These are phyloP conservation scores for Urocyon cinereoargenteus DNA, from an alignment of 2,797 vertebrate genomes.

Conservation along the genomic window DNA sequence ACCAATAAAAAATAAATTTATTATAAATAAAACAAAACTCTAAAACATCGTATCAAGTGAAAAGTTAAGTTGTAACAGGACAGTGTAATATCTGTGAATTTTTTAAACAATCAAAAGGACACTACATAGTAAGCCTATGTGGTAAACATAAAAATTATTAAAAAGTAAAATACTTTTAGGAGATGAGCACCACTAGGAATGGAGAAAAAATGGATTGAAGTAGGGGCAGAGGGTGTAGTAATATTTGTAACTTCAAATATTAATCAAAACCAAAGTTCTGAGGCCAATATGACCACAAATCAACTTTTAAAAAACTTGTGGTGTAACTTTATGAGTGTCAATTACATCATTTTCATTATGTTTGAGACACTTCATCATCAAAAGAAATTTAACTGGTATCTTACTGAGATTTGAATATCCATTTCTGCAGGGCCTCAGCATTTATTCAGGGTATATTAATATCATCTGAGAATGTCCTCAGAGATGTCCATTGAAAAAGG, in stretches of 20 bases:
- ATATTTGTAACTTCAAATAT: not conserved
- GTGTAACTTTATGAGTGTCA: not conserved
- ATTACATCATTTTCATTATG: not conserved
- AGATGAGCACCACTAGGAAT: not conserved
- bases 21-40: not conserved
- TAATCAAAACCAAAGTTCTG: not conserved
- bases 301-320: not conserved
- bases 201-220: not conserved
- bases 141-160: not conserved
- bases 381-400: not conserved
- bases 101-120: not conserved
- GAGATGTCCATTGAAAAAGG: not conserved
- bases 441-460: not conserved
- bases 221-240: not conserved
- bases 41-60: not conserved
- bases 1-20: too few species aligned
- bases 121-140: not conserved
- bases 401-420: not conserved
- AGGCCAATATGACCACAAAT: not conserved
- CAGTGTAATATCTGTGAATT: not conserved
- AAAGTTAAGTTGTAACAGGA: not conserved
- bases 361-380: not conserved
- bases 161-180: not conserved
- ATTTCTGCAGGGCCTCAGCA: not conserved
- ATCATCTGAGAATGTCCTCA: not conserved